A percentile compares a stretch with the other conserved stretches of the same genome.
phyloP scores from a whole-genome alignment of 2,888 invertebrate species.

The Acleris sparsana region DNA sequence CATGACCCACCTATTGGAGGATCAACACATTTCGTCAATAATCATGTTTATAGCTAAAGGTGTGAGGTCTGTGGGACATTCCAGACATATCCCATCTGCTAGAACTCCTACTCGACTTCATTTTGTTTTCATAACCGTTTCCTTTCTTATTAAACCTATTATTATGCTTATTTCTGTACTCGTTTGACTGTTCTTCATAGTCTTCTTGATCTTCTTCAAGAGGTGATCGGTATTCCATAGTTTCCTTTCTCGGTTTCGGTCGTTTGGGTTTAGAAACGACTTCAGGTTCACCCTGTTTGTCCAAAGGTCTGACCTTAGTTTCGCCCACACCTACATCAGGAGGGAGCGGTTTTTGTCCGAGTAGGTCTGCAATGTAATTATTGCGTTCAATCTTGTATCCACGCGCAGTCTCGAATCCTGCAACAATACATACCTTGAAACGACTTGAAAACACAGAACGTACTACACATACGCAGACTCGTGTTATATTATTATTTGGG shows the following conservation, averaged over 20 bases:
- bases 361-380: conserved; percentile 78
- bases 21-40: conserved; percentile 46
- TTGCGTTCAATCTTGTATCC: conserved; percentile 87
- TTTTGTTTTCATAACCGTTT: background rate
- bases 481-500: background rate
- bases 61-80: conserved; percentile 40
- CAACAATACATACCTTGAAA: conserved; percentile 43
- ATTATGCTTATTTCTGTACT: conserved; percentile 4
- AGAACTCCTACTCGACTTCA: conserved; percentile 13
- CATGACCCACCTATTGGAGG: background rate
- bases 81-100: conserved; percentile 28
- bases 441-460: background rate
- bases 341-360: conserved; percentile 50
- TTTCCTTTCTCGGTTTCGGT: conserved; percentile 6
- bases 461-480: too few species aligned
- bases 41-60: conserved; percentile 56
- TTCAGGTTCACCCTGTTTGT: conserved; percentile 21
- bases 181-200: conserved; percentile 37
- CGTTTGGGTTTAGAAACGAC: background rate
- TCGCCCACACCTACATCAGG: conserved; percentile 50
- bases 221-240: conserved; percentile 44
- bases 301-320: conserved; percentile 50
- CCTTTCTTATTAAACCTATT: conserved; percentile 4
- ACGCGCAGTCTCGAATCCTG: conserved; percentile 86
- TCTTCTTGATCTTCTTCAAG: conserved; percentile 41